Base-by-base conservation (phyloP, 1,140 invertebrate species). In the Anastrepha obliqua region DNA sequence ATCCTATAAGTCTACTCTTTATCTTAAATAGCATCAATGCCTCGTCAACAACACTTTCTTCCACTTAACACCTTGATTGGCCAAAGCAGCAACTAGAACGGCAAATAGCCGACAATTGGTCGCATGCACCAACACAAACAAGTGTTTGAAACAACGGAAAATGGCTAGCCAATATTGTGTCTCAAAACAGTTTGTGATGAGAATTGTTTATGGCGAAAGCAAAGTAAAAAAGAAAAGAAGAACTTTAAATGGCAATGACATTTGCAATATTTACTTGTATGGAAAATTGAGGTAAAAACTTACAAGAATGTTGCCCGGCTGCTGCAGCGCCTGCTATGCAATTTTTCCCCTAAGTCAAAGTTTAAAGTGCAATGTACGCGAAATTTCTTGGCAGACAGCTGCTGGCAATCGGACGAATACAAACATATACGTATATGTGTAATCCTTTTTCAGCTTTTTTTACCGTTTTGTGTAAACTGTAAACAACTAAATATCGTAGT, bases 311-410 rank as follows among this genome's bases (percentile, higher is more conserved):
- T 47, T 55, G 11, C 51, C 6, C 51, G 6, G 15, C n/a, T 62
- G 60, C 60, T 62, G 60, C 6, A 55, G n/a, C 17, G 44, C n/a
- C 17, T n/a, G 70, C 17, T 4, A 29, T 20, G 70, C 70, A 55
- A 78, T 51, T 78, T 20, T n/a, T 8, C 17, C 0, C 9, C 15
- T 81, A 42, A 20, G 42, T 55, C 47, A 81, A 81, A 81, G 74
- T 81, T 20, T 20, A 58, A 81, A 81, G 74, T 55, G 74, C 74
- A 81, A 81, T 42, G 74, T 9, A 81, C 74, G 74, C 74, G 47
- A 81, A 81, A 81, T 55, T 81, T 81, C 47, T 81, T 81, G 74
- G 74, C 74, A 81, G 13, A 15, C 74, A 81, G 74, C 74, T 81
- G 74, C 17, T 51, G 74, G 47, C 47, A 58, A 81, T 81, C 47